Percentiles rank a stretch among this genome's conserved stretches.
phyloP scores from a whole-genome alignment of 2,888 invertebrate genomes.

The Eretmocerus hayati region DNA sequence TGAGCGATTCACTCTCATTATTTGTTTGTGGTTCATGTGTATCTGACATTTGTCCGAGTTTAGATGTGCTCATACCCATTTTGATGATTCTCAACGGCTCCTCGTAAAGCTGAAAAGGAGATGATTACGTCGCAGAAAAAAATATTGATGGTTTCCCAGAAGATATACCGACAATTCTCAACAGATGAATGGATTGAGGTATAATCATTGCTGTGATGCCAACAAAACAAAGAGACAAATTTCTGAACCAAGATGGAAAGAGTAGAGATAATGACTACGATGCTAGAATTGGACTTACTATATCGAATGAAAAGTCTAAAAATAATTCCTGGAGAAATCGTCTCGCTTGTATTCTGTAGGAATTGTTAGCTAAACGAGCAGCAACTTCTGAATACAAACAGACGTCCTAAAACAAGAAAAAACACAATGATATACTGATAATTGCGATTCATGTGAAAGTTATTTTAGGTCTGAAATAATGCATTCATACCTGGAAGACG shows the following conservation, averaged over 20 bases:
- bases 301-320: constrained; percentile 72
- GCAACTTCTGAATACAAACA: constrained; percentile 92
- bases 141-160: no score
- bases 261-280: no score
- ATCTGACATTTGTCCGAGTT: constrained; percentile 12
- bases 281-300: no score
- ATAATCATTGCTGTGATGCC: no score
- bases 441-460: no score
- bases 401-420: constrained; percentile 58
- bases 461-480: neutral
- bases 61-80: constrained; percentile 8
- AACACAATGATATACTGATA: no score
- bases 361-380: constrained; percentile 67
- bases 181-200: no score
- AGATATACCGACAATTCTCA: no score
- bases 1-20: neutral
- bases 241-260: no score
- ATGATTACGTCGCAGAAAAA: no score
- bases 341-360: constrained; percentile 75
- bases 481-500: constrained; percentile 51
- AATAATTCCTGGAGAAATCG: constrained; percentile 91
- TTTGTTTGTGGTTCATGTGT: constrained; percentile 11
- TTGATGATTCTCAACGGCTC: constrained; percentile 38
- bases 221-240: no score
- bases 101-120: constrained; percentile 40